Evolutionary conservation across 2,888 invertebrate genomes (phyloP).

Genomic region (Agriopis aurantiaria): DNA sequence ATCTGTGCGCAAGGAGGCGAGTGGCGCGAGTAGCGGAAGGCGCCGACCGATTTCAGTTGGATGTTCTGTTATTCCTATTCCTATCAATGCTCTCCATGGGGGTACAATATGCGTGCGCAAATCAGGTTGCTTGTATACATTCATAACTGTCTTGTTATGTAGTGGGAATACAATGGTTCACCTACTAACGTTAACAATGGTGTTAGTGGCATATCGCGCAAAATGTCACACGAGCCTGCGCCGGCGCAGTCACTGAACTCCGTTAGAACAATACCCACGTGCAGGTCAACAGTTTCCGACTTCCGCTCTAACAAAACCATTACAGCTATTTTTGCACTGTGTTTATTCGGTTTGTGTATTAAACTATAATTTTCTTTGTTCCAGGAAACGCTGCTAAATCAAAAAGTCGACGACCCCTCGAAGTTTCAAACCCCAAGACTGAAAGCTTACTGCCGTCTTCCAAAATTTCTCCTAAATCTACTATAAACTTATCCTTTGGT

Average conservation of each 20-base stretch:
- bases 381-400: slow-evolving; percentile 75
- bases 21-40: too few species aligned
- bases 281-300: slow-evolving; percentile 70
- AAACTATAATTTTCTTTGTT: slow-evolving; percentile 64
- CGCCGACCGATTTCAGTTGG: too few species aligned
- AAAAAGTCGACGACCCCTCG: slow-evolving; percentile 72
- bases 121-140: slow-evolving; percentile 22
- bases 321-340: slow-evolving; percentile 38
- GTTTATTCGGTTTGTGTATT: slow-evolving; percentile 26
- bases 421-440: slow-evolving; percentile 77
- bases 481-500: slow-evolving; percentile 73
- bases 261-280: slow-evolving; percentile 71
- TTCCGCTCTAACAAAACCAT: slow-evolving; percentile 55
- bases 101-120: slow-evolving; percentile 3
- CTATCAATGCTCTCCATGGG: slow-evolving; percentile 1
- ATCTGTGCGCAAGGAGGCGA: too few species aligned
- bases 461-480: slow-evolving; percentile 78
- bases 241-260: slow-evolving; percentile 75
- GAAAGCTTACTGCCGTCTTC: slow-evolving; percentile 82
- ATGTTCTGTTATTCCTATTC: not conserved
- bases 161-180: slow-evolving; percentile 56
- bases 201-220: slow-evolving; percentile 64
- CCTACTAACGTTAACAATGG: slow-evolving; percentile 66
- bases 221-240: slow-evolving; percentile 68
- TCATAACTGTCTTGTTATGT: slow-evolving; percentile 24